phyloP scores from a whole-genome alignment of 2,113 vertebrate species.

The Macrotus californicus region DNA sequence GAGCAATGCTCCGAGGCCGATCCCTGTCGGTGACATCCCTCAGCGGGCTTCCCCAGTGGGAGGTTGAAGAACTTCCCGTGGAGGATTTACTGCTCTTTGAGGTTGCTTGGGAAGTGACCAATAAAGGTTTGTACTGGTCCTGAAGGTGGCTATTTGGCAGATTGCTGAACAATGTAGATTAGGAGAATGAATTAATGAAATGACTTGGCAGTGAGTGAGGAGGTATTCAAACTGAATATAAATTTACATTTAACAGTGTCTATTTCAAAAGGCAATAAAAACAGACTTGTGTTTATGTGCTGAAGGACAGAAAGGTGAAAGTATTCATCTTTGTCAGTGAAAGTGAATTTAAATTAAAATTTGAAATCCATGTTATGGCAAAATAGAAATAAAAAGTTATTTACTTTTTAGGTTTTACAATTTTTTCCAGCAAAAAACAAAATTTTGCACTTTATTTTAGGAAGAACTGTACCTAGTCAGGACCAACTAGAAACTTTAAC shows the following conservation, averaged over 20 bases:
- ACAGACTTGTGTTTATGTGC: neutral
- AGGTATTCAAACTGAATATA: neutral
- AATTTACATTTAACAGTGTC: neutral
- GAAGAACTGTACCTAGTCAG: neutral
- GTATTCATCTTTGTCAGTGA: neutral
- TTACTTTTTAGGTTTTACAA: neutral
- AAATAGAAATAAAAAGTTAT: neutral
- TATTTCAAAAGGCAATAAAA: neutral
- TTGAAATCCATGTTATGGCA: neutral
- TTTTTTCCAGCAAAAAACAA: neutral
- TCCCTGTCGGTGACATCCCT: conserved; percentile 94
- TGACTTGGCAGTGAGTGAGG: neutral
- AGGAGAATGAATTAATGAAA: neutral
- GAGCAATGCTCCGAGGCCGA: conserved; percentile 87
- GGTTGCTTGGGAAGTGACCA: conserved; percentile 95
- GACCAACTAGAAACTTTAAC: neutral
- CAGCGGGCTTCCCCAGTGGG: conserved; percentile 89
- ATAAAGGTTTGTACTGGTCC: conserved; percentile 88
- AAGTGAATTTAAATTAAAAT: neutral
- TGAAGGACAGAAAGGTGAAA: neutral
- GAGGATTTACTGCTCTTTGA: conserved; percentile 94
- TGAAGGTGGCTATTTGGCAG: neutral
- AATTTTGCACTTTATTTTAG: neutral
- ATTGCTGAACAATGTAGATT: neutral
- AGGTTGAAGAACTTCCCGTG: conserved; percentile 88